Evolutionary conservation across 2,113 vertebrate species (phyloP).

Genomic region (Lycaon pictus): DNA sequence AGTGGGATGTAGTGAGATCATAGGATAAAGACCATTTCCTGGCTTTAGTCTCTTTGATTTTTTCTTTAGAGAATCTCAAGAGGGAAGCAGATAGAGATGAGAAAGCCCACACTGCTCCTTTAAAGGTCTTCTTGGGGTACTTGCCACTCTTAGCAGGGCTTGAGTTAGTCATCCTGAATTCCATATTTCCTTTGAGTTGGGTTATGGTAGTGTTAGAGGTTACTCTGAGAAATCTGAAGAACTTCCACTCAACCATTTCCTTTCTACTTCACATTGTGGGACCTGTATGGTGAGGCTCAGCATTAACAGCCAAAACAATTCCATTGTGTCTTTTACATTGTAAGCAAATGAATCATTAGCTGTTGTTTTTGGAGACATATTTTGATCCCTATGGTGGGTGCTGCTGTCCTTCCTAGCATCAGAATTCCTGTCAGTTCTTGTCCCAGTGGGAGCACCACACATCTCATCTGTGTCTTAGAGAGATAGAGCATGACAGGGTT

Average conservation of each 20-base stretch:
- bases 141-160: not conserved
- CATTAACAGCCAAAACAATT: not conserved
- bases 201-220: not conserved
- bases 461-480: not conserved
- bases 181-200: not conserved
- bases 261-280: not conserved
- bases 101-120: not conserved
- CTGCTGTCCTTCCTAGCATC: not conserved
- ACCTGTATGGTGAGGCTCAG: not conserved
- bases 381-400: not conserved
- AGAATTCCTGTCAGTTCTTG: slow-evolving; percentile 23
- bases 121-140: slow-evolving; percentile 30
- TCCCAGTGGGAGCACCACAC: not conserved
- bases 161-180: not conserved
- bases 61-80: slow-evolving; percentile 40
- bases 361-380: not conserved
- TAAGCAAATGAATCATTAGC: not conserved
- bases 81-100: slow-evolving; percentile 62
- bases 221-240: not conserved
- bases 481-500: not conserved
- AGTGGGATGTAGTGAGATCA: slow-evolving; percentile 48
- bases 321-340: not conserved
- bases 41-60: slow-evolving; percentile 75
- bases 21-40: slow-evolving; percentile 76
- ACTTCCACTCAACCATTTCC: not conserved